These are phyloP conservation scores for Tolypeutes matacus DNA, from an alignment of 2,797 vertebrate genomes.

Conservation along the genomic window DNA sequence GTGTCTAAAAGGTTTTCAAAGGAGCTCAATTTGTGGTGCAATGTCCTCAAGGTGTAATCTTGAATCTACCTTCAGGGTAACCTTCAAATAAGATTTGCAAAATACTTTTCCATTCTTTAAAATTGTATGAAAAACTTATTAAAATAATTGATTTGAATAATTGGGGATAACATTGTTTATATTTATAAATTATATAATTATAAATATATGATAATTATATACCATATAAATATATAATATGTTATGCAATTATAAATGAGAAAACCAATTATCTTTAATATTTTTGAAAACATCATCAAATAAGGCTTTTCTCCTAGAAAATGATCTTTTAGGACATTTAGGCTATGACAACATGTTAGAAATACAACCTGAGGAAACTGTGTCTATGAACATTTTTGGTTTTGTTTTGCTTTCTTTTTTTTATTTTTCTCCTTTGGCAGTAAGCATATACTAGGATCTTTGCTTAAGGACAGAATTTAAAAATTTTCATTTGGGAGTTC, in stretches of 20 bases:
- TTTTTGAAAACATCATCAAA: constrained; percentile 1
- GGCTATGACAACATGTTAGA: not conserved
- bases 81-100: not conserved
- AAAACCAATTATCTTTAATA: not conserved
- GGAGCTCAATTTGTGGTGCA: not conserved
- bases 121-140: not conserved
- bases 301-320: not conserved
- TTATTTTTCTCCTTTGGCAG: not conserved
- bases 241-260: not conserved
- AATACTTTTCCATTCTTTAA: not conserved
- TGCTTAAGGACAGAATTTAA: not conserved
- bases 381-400: not conserved
- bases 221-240: too few species aligned
- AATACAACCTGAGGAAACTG: not conserved
- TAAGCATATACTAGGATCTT: not conserved
- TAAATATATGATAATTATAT: not conserved
- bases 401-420: not conserved
- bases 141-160: not conserved
- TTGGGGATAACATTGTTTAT: not conserved
- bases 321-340: not conserved
- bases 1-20: not conserved
- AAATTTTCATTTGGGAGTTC: not conserved
- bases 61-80: not conserved
- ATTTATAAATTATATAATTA: not conserved
- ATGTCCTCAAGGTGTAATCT: not conserved